phyloP scores from a whole-genome alignment of 2,797 vertebrate genomes.

The Alca torda region DNA sequence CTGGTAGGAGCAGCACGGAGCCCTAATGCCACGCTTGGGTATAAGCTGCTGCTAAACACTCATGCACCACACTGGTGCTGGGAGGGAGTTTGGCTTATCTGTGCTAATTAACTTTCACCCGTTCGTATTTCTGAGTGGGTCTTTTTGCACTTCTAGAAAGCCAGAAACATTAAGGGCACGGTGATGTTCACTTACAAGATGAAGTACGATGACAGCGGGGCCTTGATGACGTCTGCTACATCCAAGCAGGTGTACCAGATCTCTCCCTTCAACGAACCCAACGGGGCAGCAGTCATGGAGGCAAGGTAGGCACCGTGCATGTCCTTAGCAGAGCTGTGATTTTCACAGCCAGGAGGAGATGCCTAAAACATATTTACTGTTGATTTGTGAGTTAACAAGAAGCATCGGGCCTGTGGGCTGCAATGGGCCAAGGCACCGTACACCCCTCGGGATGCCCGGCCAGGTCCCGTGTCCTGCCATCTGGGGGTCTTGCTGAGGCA shows the following conservation, averaged over 20 bases:
- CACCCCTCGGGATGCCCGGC: background rate
- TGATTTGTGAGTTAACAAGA: background rate
- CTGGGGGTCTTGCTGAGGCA: background rate
- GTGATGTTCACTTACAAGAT: conserved; percentile 80
- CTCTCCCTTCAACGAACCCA: conserved; percentile 83
- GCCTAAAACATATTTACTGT: background rate
- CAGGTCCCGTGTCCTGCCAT: background rate
- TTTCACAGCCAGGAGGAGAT: background rate
- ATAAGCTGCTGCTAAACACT: background rate
- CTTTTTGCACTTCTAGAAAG: conserved; percentile 73
- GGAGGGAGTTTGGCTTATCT: background rate
- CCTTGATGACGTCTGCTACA: conserved; percentile 72
- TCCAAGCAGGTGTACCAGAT: conserved; percentile 81
- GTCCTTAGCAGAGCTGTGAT: background rate
- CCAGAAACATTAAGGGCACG: conserved; percentile 72
- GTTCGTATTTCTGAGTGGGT: background rate
- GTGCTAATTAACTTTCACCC: background rate
- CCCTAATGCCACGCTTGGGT: fast-evolving
- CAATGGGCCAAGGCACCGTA: fast-evolving
- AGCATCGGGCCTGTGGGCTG: background rate
- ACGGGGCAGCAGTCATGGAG: conserved; percentile 66
- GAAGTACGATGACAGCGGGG: conserved; percentile 72
- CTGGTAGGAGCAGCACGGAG: conserved; percentile 62
- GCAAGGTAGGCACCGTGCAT: conserved; percentile 16
- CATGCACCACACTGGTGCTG: fast-evolving